Conservation (phyloP, 2,113 vertebrate genomes). For the Pseudopipra pipra region DNA sequence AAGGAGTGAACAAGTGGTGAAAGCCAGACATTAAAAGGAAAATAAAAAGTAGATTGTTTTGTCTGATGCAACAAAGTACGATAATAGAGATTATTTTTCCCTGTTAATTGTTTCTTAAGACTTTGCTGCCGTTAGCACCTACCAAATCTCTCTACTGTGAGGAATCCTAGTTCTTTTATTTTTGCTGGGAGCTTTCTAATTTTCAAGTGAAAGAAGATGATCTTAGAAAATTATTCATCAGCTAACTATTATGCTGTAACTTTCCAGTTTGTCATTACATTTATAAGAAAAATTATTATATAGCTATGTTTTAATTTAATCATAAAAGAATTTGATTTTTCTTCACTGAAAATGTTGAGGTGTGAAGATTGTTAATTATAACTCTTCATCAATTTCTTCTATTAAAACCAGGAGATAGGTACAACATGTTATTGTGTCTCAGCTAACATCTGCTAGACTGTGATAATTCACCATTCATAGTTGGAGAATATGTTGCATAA, state of each 20-base stretch:
- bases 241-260: neutral
- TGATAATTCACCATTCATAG: neutral
- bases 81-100: neutral
- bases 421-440: neutral
- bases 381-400: neutral
- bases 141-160: neutral
- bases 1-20: neutral
- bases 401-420: neutral
- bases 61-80: neutral
- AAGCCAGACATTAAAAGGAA: neutral
- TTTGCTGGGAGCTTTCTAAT: neutral
- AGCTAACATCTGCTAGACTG: neutral
- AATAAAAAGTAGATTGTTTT: neutral
- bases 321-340: neutral
- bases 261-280: neutral
- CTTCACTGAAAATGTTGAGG: neutral
- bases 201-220: neutral
- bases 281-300: neutral
- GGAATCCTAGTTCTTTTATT: neutral
- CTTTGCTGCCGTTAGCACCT: neutral
- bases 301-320: neutral
- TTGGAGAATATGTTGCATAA: neutral
- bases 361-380: slow-evolving; percentile 5
- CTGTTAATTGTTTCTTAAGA: neutral
- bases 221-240: neutral